Percentiles rank a stretch among this genome's conserved stretches.
phyloP scores from a whole-genome alignment of 2,797 vertebrate species.

The Merluccius polli region DNA sequence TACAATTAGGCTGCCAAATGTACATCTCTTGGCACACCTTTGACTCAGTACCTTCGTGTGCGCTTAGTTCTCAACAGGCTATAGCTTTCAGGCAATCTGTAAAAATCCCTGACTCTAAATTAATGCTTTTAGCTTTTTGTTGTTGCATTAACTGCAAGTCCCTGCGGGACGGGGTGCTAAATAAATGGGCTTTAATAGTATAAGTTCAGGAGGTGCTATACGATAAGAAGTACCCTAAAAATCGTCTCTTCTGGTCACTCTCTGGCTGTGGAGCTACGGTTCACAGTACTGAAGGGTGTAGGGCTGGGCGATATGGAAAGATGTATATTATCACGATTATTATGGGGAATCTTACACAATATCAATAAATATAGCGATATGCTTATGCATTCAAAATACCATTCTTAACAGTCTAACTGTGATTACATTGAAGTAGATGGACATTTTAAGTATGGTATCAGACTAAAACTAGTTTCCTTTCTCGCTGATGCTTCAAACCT shows the following conservation, averaged over 20 bases:
- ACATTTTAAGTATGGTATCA: too few species aligned
- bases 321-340: too few species aligned
- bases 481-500: too few species aligned
- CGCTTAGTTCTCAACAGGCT: constrained; percentile 1
- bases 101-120: constrained; percentile 6
- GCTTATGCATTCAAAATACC: too few species aligned
- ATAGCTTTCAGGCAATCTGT: not conserved
- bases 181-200: constrained; percentile 37
- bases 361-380: too few species aligned
- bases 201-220: constrained; percentile 22
- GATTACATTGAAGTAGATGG: too few species aligned
- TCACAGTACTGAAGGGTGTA: not conserved
- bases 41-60: constrained; percentile 2
- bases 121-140: constrained; percentile 13
- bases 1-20: not conserved
- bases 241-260: constrained; percentile 13
- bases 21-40: not conserved
- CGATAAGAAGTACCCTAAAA: constrained; percentile 9
- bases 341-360: too few species aligned
- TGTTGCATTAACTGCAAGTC: not conserved
- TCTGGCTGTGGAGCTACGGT: not conserved
- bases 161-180: not conserved
- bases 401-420: too few species aligned
- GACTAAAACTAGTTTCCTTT: too few species aligned
- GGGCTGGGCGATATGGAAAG: too few species aligned